Base-by-base conservation (phyloP, 2,797 vertebrate genomes). In the Brotula barbata region DNA sequence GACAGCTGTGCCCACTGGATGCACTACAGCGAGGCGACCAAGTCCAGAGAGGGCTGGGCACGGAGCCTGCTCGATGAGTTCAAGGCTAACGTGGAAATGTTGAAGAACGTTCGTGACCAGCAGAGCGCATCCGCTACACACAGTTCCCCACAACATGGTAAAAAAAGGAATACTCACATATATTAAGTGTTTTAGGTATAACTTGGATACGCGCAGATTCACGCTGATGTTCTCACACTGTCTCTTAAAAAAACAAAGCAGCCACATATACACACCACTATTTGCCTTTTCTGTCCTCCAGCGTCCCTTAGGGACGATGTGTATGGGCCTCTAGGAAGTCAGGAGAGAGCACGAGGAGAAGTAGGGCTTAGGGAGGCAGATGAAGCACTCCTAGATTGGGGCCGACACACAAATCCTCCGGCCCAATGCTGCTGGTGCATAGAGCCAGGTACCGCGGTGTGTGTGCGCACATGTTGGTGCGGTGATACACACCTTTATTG, bases 11-110 rank as follows among this genome's bases (percentile, higher is more conserved):
- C 75, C 70, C 96, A 98, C 80, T 99, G 97, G 97, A 96, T 98
- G 95, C 92, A 97, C 90, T 97, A 93, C 77, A 94, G 95, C 21
- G 96, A 99, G 78, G 95, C 95, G 73, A 98, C 96, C 41, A 98
- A 98, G 89, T 77, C 91, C 37, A 92, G 96, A 82, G 94, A 94
- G 74, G 87, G 85, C 77, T 99, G 97, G 97, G 94, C 92, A 1
- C 88, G 90, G 7, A 92, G 88, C 69, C 88, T 99, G 49, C 86
- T 98, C 39, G 93, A 96, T 17, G 96, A 99, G 83, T 99, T 98
- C 84, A 93, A 87, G 73, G 86, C 92, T 80, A 97, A 95, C n/a
- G 92, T 98, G 79, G 96, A 99, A 67, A 93, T 97, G 92, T 89
- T 99, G 54, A 98, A 95, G 83, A 92, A 86, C 19, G 93, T 94